Base-by-base conservation (phyloP, 1,140 invertebrate species). In the Zaprionus ghesquierei region DNA sequence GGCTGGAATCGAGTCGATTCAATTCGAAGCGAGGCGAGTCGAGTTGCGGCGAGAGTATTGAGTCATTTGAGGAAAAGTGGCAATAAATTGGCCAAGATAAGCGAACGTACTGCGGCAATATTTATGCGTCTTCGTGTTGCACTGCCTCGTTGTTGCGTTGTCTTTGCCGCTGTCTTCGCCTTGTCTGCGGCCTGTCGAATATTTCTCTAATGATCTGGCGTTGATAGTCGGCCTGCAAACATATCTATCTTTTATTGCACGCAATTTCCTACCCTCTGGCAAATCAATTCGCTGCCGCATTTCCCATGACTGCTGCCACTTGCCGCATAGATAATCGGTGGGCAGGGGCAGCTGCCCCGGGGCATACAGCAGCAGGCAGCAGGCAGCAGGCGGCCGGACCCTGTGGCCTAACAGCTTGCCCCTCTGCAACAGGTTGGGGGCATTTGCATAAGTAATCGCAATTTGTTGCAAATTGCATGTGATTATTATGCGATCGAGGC, bases 201-300 rank as follows among this genome's bases (percentile, higher is more conserved):
- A 41, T 15, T 41, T 70, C 71, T 62, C 62, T 68, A 78, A 86
- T 82, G 82, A 86, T 82, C 79, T 66, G 69, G 71, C 66, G 71
- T 78, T 82, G 84, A 86, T 86, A 87, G 84, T 65, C 69, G 63
- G 27, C 6, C 63, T 61, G 50, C 81, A 68, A 87, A 87, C 82
- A 86, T 82, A 86, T 86, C 75, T 89, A 82, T 86, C 79, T 86
- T 41, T 86, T 87, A 86, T 86, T 86, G 82, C 82, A 86, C 82
- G 82, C 82, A 82, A 86, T 89, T 86, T 89, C 79, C 82, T 82
- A 41, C 35, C 35, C 35, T 41, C 35, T 15, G 63, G 68, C 80
- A 84, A 84, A 84, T 85, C 81, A 85, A 77, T 85, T 73, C 38
- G 68, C 46, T 41, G 35, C 35, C 46, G 29, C 18, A 59, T 68